Conservation (phyloP, 2,888 invertebrate species). For the Geotrupes spiniger region DNA sequence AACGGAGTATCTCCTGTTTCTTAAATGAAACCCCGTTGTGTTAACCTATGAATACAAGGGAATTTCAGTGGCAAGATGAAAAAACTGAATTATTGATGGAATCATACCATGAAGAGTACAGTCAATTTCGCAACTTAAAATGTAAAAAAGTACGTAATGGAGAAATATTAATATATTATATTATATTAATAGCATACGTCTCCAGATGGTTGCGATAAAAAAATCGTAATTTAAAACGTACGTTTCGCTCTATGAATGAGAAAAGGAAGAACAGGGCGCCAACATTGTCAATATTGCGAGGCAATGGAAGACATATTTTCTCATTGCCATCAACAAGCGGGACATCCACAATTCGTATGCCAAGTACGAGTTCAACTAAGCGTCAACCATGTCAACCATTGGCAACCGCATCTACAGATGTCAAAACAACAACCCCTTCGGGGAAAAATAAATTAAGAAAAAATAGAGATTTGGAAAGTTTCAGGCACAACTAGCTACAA, state of each 20-base stretch:
- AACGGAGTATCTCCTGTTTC: no score
- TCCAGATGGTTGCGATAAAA: slow-evolving; percentile 5
- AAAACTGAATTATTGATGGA: slow-evolving; percentile 2
- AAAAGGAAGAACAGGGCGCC: slow-evolving; percentile 4
- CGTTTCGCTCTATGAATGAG: not conserved
- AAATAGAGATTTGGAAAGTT: no score
- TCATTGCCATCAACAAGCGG: not conserved
- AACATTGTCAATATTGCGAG: slow-evolving; percentile 1
- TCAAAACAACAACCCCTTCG: no score
- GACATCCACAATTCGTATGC: no score
- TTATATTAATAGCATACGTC: not conserved
- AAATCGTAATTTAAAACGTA: not conserved
- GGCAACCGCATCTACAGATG: not conserved
- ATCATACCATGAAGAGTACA: not conserved
- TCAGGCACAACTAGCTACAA: no score
- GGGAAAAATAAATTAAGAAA: no score
- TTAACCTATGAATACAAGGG: no score
- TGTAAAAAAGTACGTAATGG: not conserved
- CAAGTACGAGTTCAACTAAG: no score
- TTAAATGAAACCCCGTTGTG: no score
- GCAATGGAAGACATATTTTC: not conserved
- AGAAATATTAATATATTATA: not conserved
- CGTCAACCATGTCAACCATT: no score
- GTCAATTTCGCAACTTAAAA: not conserved
- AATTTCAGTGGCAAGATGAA: slow-evolving; percentile 4